These are phyloP conservation scores for Cebuella pygmaea DNA, from an alignment of 2,797 vertebrate species.

Conservation along the genomic window DNA sequence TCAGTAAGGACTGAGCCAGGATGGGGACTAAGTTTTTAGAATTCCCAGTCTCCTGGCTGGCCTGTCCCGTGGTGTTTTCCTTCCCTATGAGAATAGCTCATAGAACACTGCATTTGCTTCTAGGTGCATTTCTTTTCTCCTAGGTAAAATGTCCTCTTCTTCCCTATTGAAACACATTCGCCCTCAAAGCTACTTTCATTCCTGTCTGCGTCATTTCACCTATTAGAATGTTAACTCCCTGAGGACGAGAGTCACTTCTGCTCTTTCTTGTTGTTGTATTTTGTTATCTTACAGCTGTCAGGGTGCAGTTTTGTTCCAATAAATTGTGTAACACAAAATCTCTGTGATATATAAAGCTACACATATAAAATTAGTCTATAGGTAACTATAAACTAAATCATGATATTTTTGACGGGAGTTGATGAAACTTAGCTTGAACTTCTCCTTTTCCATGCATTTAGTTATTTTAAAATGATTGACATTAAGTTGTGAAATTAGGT, in stretches of 20 bases:
- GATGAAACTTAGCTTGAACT: constrained; percentile 37
- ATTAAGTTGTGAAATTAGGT: constrained; percentile 16
- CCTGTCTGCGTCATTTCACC: not conserved
- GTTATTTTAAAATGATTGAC: constrained; percentile 47
- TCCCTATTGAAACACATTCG: not conserved
- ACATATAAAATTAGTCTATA: not conserved
- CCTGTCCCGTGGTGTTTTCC: rapidly evolving
- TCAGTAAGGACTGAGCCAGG: not conserved
- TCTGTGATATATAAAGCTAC: not conserved
- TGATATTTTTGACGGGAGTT: not conserved
- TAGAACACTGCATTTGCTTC: not conserved
- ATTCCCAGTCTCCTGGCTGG: not conserved
- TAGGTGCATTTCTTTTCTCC: not conserved
- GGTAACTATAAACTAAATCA: constrained; percentile 38
- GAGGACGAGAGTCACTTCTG: not conserved
- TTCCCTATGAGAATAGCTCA: not conserved
- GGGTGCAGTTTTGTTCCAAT: not conserved
- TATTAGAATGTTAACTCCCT: not conserved
- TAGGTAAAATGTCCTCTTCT: not conserved
- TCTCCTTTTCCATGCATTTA: constrained; percentile 8
- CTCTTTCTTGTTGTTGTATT: not conserved
- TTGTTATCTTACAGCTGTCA: not conserved
- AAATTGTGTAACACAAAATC: not conserved
- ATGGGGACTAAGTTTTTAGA: not conserved
- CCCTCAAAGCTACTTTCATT: not conserved